These are phyloP conservation scores for Dermolepida albohirtum DNA, from an alignment of 2,888 invertebrate species.

Conservation along the genomic window DNA sequence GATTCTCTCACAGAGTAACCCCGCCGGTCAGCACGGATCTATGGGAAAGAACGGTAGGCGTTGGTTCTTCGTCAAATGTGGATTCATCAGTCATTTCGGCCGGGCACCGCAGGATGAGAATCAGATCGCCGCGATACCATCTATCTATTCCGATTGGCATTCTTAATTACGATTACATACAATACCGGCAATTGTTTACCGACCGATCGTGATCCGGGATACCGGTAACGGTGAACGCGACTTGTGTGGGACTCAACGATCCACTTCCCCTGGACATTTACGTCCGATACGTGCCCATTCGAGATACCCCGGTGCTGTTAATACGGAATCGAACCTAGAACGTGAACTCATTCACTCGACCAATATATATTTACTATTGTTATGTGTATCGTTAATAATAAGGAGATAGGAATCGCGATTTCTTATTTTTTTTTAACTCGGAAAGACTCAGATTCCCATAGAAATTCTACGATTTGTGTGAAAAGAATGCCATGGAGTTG, in stretches of 20 bases:
- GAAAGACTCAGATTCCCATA: no score
- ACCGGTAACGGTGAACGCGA: constrained; percentile 47
- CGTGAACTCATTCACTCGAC: constrained; percentile 18
- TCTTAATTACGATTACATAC: constrained; percentile 57
- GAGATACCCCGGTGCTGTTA: no score
- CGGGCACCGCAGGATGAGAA: constrained; percentile 52
- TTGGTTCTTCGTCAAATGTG: constrained; percentile 54
- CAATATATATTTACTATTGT: constrained; percentile 8
- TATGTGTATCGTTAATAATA: constrained; percentile 18
- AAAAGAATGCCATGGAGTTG: no score
- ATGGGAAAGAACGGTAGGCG: constrained; percentile 56
- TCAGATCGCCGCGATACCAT: constrained; percentile 55
- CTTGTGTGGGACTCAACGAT: constrained; percentile 46
- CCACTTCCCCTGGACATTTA: constrained; percentile 1
- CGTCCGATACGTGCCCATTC: constrained; percentile 13
- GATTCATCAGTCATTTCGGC: constrained; percentile 56
- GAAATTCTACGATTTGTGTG: no score
- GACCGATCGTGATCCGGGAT: constrained; percentile 47
- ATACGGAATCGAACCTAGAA: constrained; percentile 4
- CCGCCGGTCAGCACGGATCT: constrained; percentile 23
- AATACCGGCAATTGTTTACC: constrained; percentile 56
- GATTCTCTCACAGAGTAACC: constrained; percentile 40
- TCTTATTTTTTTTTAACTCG: no score
- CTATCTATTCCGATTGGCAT: constrained; percentile 56
- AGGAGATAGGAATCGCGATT: not conserved